A percentile compares a stretch with the other conserved stretches of the same genome.
phyloP scores from a whole-genome alignment of 92 coral and sea anemone genomes.

The Pocillopora meandrina region DNA sequence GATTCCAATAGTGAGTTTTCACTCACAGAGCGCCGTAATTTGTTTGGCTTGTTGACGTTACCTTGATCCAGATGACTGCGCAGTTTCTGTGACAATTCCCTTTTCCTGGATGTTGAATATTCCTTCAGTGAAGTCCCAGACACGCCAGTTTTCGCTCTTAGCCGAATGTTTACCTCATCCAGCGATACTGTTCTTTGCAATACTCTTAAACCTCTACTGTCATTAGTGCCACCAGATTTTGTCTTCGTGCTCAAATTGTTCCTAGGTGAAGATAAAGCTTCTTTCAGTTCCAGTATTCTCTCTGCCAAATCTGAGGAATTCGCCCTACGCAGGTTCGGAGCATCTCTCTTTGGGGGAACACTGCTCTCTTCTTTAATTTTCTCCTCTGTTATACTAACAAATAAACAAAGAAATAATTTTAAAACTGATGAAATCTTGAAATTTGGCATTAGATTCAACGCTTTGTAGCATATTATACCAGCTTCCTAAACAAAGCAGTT shows the following conservation, averaged over 20 bases:
- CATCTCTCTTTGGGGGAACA: neutral
- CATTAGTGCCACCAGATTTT: neutral
- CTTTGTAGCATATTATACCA: neutral
- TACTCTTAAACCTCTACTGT: neutral
- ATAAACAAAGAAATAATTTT: neutral
- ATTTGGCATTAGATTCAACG: neutral
- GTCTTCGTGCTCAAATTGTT: neutral
- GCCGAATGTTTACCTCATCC: slow-evolving; percentile 25
- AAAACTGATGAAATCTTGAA: neutral
- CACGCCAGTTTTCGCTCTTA: neutral
- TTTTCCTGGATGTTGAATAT: neutral
- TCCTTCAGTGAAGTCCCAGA: neutral
- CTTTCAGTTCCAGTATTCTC: slow-evolving; percentile 34
- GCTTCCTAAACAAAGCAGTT: neutral
- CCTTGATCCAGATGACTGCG: neutral
- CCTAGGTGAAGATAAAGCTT: slow-evolving; percentile 27
- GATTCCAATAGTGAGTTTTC: too few relatives aligned
- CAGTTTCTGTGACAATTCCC: slow-evolving; percentile 6
- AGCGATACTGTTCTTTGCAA: slow-evolving; percentile 23
- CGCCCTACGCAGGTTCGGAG: neutral
- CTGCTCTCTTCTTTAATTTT: neutral
- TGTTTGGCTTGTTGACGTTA: too few relatives aligned
- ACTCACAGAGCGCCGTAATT: too few relatives aligned
- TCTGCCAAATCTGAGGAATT: slow-evolving; percentile 37
- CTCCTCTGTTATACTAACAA: slow-evolving; percentile 26